phyloP scores from a whole-genome alignment of 2,888 invertebrate species.

The Blera fallax region DNA sequence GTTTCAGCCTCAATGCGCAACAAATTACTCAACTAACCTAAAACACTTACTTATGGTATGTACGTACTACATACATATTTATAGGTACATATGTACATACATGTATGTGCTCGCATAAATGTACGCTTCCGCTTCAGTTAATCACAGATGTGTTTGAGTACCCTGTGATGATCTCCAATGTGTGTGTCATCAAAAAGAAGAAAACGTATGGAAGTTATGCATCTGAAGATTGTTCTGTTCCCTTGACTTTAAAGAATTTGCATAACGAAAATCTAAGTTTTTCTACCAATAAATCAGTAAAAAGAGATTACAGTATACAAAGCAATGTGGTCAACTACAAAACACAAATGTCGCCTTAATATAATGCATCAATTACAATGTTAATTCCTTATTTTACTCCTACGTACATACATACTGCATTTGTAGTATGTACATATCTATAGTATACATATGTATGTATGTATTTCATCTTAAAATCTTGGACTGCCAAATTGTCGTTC shows the following conservation, averaged over 20 bases:
- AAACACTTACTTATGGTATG: too few relatives aligned
- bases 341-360: too few relatives aligned
- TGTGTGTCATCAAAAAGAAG: neutral
- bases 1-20: neutral
- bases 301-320: neutral
- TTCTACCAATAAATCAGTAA: neutral
- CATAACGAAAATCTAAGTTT: neutral
- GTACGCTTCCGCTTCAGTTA: neutral
- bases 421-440: too few relatives aligned
- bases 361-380: too few relatives aligned
- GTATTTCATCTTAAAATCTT: too few relatives aligned
- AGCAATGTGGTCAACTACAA: too few relatives aligned
- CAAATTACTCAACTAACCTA: neutral
- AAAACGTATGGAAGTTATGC: neutral
- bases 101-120: too few relatives aligned
- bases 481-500: neutral
- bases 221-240: neutral
- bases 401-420: too few relatives aligned
- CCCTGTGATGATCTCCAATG: neutral
- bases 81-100: too few relatives aligned
- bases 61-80: too few relatives aligned
- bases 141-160: slow-evolving; percentile 2
- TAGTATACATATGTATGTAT: too few relatives aligned
- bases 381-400: too few relatives aligned
- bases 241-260: neutral